Base-by-base conservation (phyloP, 2,888 invertebrate genomes). In the Acrobasis consociella region DNA sequence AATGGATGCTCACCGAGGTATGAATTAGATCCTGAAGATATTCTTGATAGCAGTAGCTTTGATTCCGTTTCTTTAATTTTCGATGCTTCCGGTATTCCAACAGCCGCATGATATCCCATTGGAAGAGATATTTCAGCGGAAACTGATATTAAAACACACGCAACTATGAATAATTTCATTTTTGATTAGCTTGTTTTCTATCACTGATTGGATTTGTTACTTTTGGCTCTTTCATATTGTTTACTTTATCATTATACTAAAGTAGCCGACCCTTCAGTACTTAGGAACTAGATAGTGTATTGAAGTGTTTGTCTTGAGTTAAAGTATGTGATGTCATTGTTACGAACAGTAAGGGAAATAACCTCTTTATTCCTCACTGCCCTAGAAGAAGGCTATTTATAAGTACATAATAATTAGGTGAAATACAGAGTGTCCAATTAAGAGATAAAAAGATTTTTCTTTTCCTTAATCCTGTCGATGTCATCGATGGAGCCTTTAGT, bases 41-140 rank as follows among this genome's bases (percentile, higher is more conserved):
- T 42, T 13, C 42, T 42, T 42, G 42, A 42, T 42, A 13, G 13
- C 2, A 42, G 5, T 10, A 13, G 42, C 11, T 11, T 13, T 5
- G 42, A 42, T 42, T 42, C 42, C 1, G 13, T 13, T 42, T 42
- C 42, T 13, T 42, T 42, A 13, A 42, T 42, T 13, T 42, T 13
- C 5, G 42, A 42, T 11, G 42, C 42, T 42, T 11, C 42, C 11
- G 42, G 42, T 22, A 52, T 52, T 10, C 52, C 16, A 22, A 39
- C 49, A 58, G 52, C 64, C 56, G 9, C 52, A 39, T 52, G 11
- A 42, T 42, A 11, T 1, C 42, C 42, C 59, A 65, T 64, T 58
- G 64, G 66, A 58, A 53, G 52, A 58, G 63, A 63, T 64, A 67
- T 66, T 66, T 62, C 64, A 67, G 55, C 64, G 59, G 66, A 69